These are phyloP conservation scores for Cardiocondyla obscurior DNA, from an alignment of 1,140 invertebrate species.

Conservation along the genomic window DNA sequence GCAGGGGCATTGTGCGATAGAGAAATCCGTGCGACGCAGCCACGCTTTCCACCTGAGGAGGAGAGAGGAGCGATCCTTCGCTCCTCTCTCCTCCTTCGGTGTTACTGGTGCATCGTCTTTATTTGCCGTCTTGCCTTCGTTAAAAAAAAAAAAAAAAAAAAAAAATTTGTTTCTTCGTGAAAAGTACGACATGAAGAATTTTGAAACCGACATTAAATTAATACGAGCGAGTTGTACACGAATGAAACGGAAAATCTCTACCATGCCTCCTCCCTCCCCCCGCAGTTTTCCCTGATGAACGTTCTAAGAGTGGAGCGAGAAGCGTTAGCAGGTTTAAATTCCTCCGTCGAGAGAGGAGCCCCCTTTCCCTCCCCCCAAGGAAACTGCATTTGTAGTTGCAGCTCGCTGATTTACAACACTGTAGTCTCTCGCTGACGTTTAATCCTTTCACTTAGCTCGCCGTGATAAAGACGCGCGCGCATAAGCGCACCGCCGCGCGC, in stretches of 20 bases:
- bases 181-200: neutral
- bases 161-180: too few relatives aligned
- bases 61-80: too few relatives aligned
- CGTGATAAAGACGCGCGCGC: conserved; percentile 45
- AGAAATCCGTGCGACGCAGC: conserved; percentile 35
- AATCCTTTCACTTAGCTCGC: conserved; percentile 55
- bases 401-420: conserved; percentile 53
- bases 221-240: conserved; percentile 16
- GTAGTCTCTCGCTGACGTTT: conserved; percentile 50
- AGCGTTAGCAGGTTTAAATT: conserved; percentile 51
- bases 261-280: too few relatives aligned
- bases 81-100: conserved; percentile 8
- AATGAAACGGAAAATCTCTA: conserved; percentile 34
- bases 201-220: conserved; percentile 32
- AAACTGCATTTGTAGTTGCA: conserved; percentile 55
- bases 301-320: conserved; percentile 17
- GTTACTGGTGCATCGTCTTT: conserved; percentile 5
- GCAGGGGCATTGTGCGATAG: conserved; percentile 45
- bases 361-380: conserved; percentile 9
- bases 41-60: conserved; percentile 45
- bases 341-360: conserved; percentile 16
- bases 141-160: too few relatives aligned
- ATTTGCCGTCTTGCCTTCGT: neutral
- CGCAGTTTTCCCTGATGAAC: conserved; percentile 2
- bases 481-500: conserved; percentile 7